These are phyloP conservation scores for Catocala nupta DNA, from an alignment of 2,888 invertebrate genomes.

Conservation along the genomic window DNA sequence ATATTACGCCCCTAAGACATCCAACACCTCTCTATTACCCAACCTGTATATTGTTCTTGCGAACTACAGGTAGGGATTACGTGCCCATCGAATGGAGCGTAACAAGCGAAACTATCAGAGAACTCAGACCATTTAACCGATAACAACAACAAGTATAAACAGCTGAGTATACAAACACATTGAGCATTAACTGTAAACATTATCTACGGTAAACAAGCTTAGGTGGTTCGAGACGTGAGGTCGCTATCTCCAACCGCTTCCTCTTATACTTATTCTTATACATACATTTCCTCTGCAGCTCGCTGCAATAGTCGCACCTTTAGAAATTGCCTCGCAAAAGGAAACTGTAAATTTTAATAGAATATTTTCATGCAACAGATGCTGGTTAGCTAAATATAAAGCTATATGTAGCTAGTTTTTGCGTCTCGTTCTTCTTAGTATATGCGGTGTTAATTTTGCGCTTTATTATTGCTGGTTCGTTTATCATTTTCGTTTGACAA, in stretches of 20 bases:
- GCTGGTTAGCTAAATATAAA: constrained; percentile 2
- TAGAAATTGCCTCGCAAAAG: constrained; percentile 24
- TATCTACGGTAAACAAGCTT: constrained; percentile 44
- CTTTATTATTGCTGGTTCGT: neutral
- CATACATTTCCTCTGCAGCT: constrained; percentile 50
- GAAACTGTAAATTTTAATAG: constrained; percentile 21
- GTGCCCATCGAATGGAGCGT: constrained; percentile 4
- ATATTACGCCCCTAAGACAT: too few species aligned
- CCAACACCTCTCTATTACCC: too few species aligned
- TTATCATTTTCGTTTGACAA: constrained; percentile 4
- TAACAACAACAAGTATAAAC: constrained; percentile 31
- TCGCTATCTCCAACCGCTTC: constrained; percentile 55
- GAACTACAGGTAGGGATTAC: neutral
- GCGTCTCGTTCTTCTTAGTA: neutral
- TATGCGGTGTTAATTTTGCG: constrained; percentile 5
- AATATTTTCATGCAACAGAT: constrained; percentile 4
- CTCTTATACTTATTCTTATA: constrained; percentile 53
- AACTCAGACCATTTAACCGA: constrained; percentile 25
- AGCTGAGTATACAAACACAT: constrained; percentile 23
- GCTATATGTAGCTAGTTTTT: neutral
- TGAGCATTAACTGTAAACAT: constrained; percentile 30
- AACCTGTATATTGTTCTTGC: neutral
- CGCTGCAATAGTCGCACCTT: constrained; percentile 29
- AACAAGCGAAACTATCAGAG: constrained; percentile 19
- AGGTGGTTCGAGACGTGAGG: constrained; percentile 31